Evolutionary conservation across 2,113 vertebrate species (phyloP).

Genomic region (Dicerorhinus sumatrensis): DNA sequence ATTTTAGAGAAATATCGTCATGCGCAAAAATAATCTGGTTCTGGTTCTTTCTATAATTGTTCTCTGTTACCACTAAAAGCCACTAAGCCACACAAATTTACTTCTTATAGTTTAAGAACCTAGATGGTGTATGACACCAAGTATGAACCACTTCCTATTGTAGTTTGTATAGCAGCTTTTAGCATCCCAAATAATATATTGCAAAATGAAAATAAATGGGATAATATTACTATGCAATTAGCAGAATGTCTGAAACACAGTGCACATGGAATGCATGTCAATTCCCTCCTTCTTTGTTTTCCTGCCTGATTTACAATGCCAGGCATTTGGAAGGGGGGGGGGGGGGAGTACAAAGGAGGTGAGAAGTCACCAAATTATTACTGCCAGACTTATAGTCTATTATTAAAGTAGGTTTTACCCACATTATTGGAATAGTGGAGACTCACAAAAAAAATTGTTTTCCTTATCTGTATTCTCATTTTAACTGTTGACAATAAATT

Average conservation of each 20-base stretch:
- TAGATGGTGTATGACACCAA: neutral
- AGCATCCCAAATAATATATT: neutral
- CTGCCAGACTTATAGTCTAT: neutral
- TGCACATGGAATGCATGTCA: neutral
- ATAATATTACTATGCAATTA: neutral
- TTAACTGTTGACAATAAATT: neutral
- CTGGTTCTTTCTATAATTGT: neutral
- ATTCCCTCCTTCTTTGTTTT: neutral
- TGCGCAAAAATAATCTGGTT: neutral
- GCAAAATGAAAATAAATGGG: neutral
- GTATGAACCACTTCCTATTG: neutral
- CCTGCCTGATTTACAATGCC: neutral
- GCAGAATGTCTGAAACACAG: neutral
- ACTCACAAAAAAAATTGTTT: neutral
- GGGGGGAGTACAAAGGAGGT: neutral
- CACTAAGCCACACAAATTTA: neutral
- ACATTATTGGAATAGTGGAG: neutral
- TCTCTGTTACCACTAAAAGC: neutral
- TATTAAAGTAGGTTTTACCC: neutral
- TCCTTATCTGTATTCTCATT: neutral
- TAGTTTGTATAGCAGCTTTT: neutral
- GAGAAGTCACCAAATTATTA: neutral
- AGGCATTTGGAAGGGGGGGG: neutral
- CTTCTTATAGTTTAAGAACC: neutral
- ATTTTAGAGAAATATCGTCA: neutral